Conservation (phyloP, 2,888 invertebrate species). For the Scaptomyza cyrtandrae region DNA sequence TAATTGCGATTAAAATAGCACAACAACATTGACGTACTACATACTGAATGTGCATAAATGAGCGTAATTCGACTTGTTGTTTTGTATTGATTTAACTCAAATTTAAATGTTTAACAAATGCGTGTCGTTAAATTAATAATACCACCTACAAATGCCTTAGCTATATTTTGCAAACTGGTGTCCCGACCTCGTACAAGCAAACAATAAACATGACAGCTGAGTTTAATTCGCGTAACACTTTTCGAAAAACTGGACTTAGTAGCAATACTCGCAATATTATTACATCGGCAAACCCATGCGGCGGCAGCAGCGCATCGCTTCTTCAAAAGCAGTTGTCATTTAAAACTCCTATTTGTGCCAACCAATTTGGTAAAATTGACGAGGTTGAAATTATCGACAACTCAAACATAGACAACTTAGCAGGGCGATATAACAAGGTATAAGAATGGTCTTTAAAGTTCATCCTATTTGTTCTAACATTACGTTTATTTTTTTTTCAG, state of each 20-base stretch:
- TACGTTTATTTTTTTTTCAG: slow-evolving; percentile 42
- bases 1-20: slow-evolving; percentile 3
- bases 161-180: background rate
- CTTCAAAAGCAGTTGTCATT: slow-evolving; percentile 83
- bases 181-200: slow-evolving; percentile 13
- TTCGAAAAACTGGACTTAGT: slow-evolving; percentile 65
- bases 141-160: background rate
- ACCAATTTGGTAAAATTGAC: slow-evolving; percentile 80
- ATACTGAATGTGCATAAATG: background rate
- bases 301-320: slow-evolving; percentile 79
- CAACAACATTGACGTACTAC: background rate
- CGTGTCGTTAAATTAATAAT: slow-evolving; percentile 1
- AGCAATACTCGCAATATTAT: slow-evolving; percentile 79
- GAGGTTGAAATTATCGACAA: slow-evolving; percentile 83
- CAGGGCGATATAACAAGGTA: slow-evolving; percentile 81
- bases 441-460: background rate
- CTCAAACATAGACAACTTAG: slow-evolving; percentile 73
- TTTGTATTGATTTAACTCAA: slow-evolving; percentile 35
- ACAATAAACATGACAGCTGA: slow-evolving; percentile 67
- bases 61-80: background rate
- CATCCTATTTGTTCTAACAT: background rate
- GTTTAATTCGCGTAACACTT: slow-evolving; percentile 71
- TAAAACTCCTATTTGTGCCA: slow-evolving; percentile 81
- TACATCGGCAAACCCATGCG: slow-evolving; percentile 78
- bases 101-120: slow-evolving; percentile 19